Conservation (phyloP, 2,113 vertebrate genomes). For the Picathartes gymnocephalus region DNA sequence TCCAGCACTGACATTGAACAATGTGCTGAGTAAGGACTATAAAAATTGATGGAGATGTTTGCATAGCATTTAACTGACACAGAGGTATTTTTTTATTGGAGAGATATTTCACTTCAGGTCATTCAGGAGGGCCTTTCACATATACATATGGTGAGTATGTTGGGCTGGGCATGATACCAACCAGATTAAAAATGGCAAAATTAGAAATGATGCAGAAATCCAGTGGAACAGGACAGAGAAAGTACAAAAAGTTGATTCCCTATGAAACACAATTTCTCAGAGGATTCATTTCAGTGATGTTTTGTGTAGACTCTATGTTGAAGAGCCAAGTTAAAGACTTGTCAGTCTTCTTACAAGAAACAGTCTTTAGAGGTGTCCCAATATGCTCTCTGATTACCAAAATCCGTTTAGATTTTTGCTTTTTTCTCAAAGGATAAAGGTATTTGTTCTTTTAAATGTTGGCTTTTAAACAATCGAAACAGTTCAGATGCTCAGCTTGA, state of each 20-base stretch:
- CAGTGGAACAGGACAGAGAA: not conserved
- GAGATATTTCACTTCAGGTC: not conserved
- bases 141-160: not conserved
- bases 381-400: not conserved
- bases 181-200: not conserved
- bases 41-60: not conserved
- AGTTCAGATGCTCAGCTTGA: not conserved
- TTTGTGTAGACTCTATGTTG: not conserved
- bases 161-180: not conserved
- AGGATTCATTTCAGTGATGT: not conserved
- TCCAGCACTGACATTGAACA: not conserved
- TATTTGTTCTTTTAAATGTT: not conserved
- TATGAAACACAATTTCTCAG: not conserved
- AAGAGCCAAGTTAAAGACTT: not conserved
- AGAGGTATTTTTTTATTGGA: not conserved
- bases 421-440: not conserved
- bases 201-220: not conserved
- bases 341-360: not conserved
- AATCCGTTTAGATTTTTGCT: not conserved
- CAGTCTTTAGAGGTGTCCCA: not conserved
- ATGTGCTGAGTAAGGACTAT: not conserved
- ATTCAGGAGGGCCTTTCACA: not conserved
- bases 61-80: not conserved
- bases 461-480: not conserved
- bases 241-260: not conserved